Conservation (phyloP, 2,113 vertebrate species). For the Glaucidium brasilianum region DNA sequence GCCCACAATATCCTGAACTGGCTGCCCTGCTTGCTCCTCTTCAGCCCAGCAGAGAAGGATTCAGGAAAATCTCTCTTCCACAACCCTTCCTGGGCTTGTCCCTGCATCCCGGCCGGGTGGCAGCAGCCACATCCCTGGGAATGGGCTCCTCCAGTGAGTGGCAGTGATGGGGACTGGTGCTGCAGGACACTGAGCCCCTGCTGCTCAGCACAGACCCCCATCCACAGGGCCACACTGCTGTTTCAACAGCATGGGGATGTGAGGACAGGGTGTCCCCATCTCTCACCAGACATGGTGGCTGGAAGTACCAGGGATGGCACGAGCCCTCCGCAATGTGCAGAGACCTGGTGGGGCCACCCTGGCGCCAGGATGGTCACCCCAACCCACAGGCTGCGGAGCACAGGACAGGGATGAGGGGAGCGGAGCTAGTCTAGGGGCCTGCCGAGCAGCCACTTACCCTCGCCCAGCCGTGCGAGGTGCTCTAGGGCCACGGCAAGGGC, state of each 20-base stretch:
- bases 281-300: not conserved
- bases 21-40: not conserved
- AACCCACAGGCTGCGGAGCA: accelerated
- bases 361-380: not conserved
- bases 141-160: accelerated
- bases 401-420: not conserved
- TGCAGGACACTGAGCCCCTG: not conserved
- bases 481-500: not conserved
- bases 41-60: not conserved
- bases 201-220: not conserved
- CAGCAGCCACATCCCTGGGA: not conserved
- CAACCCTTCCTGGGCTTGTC: not conserved
- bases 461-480: not conserved
- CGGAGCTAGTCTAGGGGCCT: slow-evolving; percentile 18
- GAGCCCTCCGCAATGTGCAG: accelerated
- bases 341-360: not conserved
- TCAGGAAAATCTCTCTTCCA: not conserved
- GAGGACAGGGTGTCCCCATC: not conserved
- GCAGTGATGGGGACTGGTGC: accelerated
- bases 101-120: not conserved
- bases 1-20: not conserved
- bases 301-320: accelerated
- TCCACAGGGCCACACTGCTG: accelerated
- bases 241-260: accelerated
- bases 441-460: slow-evolving; percentile 48